Conservation (phyloP, 2,113 vertebrate species). For the Proterorhinus semilunaris region DNA sequence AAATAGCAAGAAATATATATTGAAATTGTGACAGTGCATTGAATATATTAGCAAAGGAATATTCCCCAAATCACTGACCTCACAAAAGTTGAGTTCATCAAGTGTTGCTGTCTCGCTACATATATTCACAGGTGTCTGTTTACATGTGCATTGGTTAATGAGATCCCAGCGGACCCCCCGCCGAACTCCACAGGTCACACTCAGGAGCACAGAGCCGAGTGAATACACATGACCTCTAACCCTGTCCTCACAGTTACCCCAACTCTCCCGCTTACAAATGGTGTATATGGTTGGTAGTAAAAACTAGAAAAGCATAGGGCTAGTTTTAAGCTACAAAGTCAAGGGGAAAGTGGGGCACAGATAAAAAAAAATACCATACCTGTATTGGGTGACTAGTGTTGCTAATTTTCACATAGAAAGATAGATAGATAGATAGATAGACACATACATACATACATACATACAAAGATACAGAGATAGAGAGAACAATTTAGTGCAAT, state of each 20-base stretch:
- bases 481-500: no score
- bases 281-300: constrained; percentile 8
- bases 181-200: constrained; percentile 24
- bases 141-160: constrained; percentile 53
- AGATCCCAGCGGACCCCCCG: constrained; percentile 56
- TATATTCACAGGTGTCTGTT: constrained; percentile 45
- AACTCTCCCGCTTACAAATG: constrained; percentile 14
- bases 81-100: neutral
- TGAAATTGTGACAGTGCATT: neutral
- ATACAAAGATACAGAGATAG: no score
- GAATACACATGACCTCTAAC: constrained; percentile 41
- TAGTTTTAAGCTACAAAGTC: neutral
- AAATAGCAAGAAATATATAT: neutral
- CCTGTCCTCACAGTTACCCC: constrained; percentile 4
- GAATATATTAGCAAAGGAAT: no score
- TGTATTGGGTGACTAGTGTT: neutral
- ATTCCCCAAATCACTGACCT: neutral
- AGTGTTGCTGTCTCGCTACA: neutral
- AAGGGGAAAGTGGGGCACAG: neutral
- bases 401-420: neutral
- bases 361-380: neutral
- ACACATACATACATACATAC: no score
- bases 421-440: no score
- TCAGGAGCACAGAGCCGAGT: constrained; percentile 24
- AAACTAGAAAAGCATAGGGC: neutral